phyloP scores from a whole-genome alignment of 2,797 vertebrate species.

The Lates japonicus region DNA sequence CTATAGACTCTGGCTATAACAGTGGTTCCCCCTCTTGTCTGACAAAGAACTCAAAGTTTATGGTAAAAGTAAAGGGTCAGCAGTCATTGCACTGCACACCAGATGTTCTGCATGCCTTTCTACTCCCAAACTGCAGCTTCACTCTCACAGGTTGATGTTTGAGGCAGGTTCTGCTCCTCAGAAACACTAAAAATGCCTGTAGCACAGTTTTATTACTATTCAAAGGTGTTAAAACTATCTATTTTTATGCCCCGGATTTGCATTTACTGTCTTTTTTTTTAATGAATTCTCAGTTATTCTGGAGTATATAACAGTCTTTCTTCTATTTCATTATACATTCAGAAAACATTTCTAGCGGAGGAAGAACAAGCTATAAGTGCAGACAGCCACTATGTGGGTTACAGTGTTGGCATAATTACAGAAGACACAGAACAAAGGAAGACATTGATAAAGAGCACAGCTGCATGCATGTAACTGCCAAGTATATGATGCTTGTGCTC shows the following conservation, averaged over 20 bases:
- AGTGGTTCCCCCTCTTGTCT: not conserved
- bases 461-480: conserved; percentile 43
- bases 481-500: conserved; percentile 33
- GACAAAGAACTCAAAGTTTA: conserved; percentile 9
- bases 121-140: conserved; percentile 27
- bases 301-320: conserved; percentile 30
- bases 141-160: conserved; percentile 25
- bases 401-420: conserved; percentile 21
- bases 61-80: conserved; percentile 27
- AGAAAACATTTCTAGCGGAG: conserved; percentile 16
- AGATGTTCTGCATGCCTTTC: conserved; percentile 45
- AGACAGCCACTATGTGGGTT: conserved; percentile 8
- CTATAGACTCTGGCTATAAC: not conserved
- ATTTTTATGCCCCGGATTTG: conserved; percentile 24
- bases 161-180: conserved; percentile 14
- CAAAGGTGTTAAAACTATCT: no score
- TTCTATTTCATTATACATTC: conserved; percentile 43
- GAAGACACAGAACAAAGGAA: conserved; percentile 24
- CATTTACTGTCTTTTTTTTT: conserved; percentile 32
- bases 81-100: conserved; percentile 23
- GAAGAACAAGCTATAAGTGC: conserved; percentile 10
- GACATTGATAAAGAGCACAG: conserved; percentile 52
- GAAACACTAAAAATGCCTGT: conserved; percentile 53
- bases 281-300: conserved; percentile 36
- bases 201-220: conserved; percentile 27